phyloP scores from a whole-genome alignment of 2,888 invertebrate species.

The Allolobophora icterica region DNA sequence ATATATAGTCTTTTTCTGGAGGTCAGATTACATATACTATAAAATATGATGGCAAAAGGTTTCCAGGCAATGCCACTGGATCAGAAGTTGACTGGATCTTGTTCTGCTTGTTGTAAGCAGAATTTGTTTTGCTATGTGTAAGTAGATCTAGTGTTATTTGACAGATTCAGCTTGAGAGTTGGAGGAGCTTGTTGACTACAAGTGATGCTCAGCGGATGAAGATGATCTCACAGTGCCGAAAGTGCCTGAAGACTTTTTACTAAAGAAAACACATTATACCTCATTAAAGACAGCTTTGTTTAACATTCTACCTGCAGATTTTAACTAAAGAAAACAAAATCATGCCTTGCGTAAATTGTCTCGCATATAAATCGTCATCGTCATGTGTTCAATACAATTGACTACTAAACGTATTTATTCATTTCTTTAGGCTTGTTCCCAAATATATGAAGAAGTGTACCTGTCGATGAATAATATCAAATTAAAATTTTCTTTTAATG shows the following conservation, averaged over 20 bases:
- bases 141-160: not conserved
- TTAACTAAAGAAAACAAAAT: not conserved
- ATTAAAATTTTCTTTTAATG: not conserved
- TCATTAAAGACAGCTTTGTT: not conserved
- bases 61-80: not conserved
- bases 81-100: not conserved
- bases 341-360: not conserved
- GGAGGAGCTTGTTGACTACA: no score
- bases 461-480: not conserved
- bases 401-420: not conserved
- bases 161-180: not conserved
- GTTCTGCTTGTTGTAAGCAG: not conserved
- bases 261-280: not conserved
- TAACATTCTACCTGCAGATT: slow-evolving; percentile 17
- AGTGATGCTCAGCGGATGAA: not conserved
- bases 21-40: no score
- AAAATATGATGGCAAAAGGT: not conserved
- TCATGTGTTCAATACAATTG: no score
- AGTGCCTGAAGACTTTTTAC: not conserved
- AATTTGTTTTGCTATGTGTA: not conserved
- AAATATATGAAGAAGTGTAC: not conserved
- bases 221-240: not conserved
- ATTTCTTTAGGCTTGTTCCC: not conserved
- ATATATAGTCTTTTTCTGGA: no score
- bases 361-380: no score